Base-by-base conservation (phyloP, 2,888 invertebrate species). In the Drosophila austrosaltans region DNA sequence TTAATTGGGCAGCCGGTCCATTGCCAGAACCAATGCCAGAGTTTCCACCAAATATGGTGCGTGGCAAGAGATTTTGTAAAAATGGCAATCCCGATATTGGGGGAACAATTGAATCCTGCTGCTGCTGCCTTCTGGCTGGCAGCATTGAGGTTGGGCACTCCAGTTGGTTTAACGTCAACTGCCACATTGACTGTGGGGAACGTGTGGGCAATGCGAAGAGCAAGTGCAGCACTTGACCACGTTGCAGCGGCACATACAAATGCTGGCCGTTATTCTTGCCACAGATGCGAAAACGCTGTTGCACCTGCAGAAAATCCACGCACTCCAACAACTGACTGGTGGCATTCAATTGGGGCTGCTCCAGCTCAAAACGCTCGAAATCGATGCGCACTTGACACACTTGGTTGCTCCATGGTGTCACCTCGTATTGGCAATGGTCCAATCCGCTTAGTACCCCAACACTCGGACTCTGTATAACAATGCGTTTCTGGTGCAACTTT, bases 241-340 rank as follows among this genome's bases (percentile, higher is more conserved):
- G 82, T 56, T 78, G 81, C 64, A 91, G 89, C 3, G 90, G 91
- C n/a, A 92, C 68, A 77, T 91, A 91, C 63, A 91, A 87, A 82
- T 95, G 95, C 74, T 95, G 95, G 16, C 94, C 94, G 64, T 92
- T 94, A 81, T 95, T 95, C 80, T 94, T 94, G 1, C 95, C 95
- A 71, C 95, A 95, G 0, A 95, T 89, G 0, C 70, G 86, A 58
- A 91, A 82, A n/a, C 82, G 82, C 56, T 88, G 82, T 54, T 88
- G 90, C 58, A 91, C 81, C 42, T 84, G 78, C 71, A 92, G 62
- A 61, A 81, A 81, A 75, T 92, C 92, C 22, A 60, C 56, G 68
- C 90, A 90, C 60, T 83, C 82, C 40, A 82, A 66, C 16, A 60
- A 58, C 59, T 77, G 70, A 2, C 73, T 74, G 40, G 59, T 76